Evolutionary conservation across 1,140 invertebrate species (phyloP), one percentile per base, ranked within the genome.

Genomic region (Oryctes rhinoceros): DNA sequence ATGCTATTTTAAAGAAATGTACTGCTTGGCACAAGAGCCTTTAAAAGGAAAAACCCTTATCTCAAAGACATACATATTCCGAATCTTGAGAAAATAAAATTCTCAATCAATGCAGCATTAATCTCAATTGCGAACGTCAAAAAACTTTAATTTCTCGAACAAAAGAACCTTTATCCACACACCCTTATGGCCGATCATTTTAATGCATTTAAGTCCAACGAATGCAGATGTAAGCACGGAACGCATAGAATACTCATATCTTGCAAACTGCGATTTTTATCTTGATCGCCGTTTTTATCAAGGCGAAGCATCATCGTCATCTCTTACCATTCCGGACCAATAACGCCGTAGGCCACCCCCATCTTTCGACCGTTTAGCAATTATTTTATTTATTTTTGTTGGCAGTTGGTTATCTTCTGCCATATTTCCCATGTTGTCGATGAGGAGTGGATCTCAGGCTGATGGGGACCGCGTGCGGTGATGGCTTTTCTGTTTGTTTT

Each of bases 361-460:
- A 71, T 71, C 65, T 71, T 71, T 24, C 13, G 11, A 74, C 44
- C 47, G 71, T 76, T 78, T n/a, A 48, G 78, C 67, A 79, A 82
- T 82, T 82, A 76, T 82, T 82, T 82, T 82, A 82, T 82, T 82
- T 82, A 82, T 80, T 82, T 82, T 82, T 67, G 79, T 82, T 80
- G 81, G 75, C 81, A 80, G 79, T 81, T 82, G 79, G 79, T 80
- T 74, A 80, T 62, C 74, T 76, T 76, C 76, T 59, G 20, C 44
- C 24, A 74, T 76, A 47, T 74, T 76, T 71, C 65, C 65, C 65
- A 37, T 71, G 65, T 30, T 37, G 11, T 35, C 24, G 65, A 71
- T 15, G 65, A 71, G 65, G 6, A 35, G 65, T 30, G 24, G 9
- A 20, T 76, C 37, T 76, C 47, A 48, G 48, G 75, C 75, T 30